A percentile compares a stretch with the other conserved stretches of the same genome.
Conservation (phyloP, 2,113 vertebrate species). For the Rhizomys pruinosus region DNA sequence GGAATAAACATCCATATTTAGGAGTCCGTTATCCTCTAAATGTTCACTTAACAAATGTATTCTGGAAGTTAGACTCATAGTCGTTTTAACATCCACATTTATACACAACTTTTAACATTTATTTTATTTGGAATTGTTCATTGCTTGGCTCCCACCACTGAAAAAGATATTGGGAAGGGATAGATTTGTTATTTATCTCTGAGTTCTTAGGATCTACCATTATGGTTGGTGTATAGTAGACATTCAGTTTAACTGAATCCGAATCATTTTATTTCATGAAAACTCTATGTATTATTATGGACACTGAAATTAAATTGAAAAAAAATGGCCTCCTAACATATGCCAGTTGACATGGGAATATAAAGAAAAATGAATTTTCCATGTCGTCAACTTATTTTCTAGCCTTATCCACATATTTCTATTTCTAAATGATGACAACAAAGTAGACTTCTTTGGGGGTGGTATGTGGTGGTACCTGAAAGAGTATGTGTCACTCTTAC, state of each 20-base stretch:
- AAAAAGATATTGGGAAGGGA: too few species aligned
- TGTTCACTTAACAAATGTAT: neutral
- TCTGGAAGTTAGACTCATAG: neutral
- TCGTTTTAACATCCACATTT: neutral
- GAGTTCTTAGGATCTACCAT: neutral
- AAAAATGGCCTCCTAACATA: neutral
- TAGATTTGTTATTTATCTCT: neutral
- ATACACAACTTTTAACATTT: neutral
- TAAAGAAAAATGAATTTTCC: neutral
- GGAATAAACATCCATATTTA: neutral
- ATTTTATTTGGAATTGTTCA: neutral
- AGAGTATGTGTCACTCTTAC: neutral
- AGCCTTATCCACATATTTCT: neutral
- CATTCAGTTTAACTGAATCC: neutral
- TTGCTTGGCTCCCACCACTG: neutral
- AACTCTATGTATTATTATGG: neutral
- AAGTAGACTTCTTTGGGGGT: neutral
- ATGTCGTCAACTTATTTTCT: neutral
- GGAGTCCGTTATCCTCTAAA: neutral
- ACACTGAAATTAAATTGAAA: neutral
- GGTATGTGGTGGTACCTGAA: neutral
- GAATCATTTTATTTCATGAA: neutral
- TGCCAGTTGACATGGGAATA: neutral
- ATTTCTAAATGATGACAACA: neutral
- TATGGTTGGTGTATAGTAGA: neutral